Evolutionary conservation across 2,113 vertebrate genomes (phyloP).

Genomic region (Nibea coibor): DNA sequence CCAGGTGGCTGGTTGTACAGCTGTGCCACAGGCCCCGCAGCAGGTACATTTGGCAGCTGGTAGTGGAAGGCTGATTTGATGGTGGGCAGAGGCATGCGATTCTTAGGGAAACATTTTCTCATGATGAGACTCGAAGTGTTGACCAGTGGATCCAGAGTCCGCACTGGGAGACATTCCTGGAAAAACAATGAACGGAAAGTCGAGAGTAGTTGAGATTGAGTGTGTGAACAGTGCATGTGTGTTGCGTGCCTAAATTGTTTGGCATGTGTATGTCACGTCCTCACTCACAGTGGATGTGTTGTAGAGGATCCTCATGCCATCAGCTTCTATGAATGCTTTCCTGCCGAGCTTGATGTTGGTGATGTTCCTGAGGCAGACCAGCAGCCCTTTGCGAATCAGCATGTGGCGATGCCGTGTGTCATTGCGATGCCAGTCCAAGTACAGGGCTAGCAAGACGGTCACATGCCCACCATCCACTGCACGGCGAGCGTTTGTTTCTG

Average conservation of each 20-base stretch:
- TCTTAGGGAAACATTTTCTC: slow-evolving; percentile 99
- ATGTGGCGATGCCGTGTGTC: slow-evolving; percentile 94
- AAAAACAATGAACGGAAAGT: slow-evolving; percentile 28
- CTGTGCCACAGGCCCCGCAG: slow-evolving; percentile 91
- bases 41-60: slow-evolving; percentile 89
- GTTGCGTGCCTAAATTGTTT: slow-evolving; percentile 19
- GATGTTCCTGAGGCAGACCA: slow-evolving; percentile 94
- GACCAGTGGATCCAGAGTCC: slow-evolving; percentile 94
- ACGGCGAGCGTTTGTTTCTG: slow-evolving; percentile 95
- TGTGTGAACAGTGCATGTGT: neutral
- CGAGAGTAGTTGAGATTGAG: neutral
- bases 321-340: slow-evolving; percentile 93
- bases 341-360: slow-evolving; percentile 95
- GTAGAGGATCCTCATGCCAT: slow-evolving; percentile 96
- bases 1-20: slow-evolving; percentile 92
- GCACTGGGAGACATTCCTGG: slow-evolving; percentile 95
- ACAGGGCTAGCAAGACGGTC: slow-evolving; percentile 88
- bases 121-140: slow-evolving; percentile 98
- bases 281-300: slow-evolving; percentile 92
- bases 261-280: neutral
- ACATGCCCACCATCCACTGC: slow-evolving; percentile 93
- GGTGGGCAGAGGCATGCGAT: slow-evolving; percentile 95
- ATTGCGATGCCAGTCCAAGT: slow-evolving; percentile 96
- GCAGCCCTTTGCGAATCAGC: slow-evolving; percentile 94
- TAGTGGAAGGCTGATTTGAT: slow-evolving; percentile 94